Evolutionary conservation across 2,888 invertebrate genomes (phyloP).

Genomic region (Cheilosia soror): DNA sequence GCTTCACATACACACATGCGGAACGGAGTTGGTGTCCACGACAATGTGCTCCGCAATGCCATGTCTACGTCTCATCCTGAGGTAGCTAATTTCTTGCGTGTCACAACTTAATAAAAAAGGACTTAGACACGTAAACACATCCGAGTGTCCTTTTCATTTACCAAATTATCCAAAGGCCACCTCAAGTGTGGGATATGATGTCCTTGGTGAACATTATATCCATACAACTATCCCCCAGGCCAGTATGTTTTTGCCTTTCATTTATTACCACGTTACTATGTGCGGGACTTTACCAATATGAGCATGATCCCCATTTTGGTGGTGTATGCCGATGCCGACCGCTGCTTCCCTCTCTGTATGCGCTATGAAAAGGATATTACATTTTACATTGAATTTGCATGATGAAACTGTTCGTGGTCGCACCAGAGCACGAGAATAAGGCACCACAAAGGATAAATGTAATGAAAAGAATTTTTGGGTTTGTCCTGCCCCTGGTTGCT

Average conservation of each 20-base stretch:
- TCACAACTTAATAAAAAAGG: slow-evolving; percentile 70
- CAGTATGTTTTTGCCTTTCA: slow-evolving; percentile 21
- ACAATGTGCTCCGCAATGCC: not conserved
- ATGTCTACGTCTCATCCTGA: slow-evolving; percentile 31
- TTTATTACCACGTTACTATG: slow-evolving; percentile 45
- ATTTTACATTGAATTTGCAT: slow-evolving; percentile 64
- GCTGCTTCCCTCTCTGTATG: too few species aligned
- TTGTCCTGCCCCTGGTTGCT: slow-evolving; percentile 8
- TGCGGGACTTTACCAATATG: not conserved
- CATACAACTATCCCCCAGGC: slow-evolving; percentile 25
- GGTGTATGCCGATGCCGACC: too few species aligned
- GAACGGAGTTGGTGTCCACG: not conserved
- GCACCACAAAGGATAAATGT: slow-evolving; percentile 4
- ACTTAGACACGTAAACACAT: slow-evolving; percentile 70
- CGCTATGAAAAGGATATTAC: slow-evolving; percentile 33
- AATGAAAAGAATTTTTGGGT: slow-evolving; percentile 52
- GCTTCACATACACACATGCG: slow-evolving; percentile 19
- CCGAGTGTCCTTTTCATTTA: slow-evolving; percentile 68
- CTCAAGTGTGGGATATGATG: slow-evolving; percentile 55
- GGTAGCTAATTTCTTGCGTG: slow-evolving; percentile 70
- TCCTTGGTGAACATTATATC: slow-evolving; percentile 42
- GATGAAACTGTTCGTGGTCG: slow-evolving; percentile 28
- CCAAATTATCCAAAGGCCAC: slow-evolving; percentile 56
- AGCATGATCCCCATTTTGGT: not conserved
- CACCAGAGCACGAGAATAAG: not conserved